Percentiles rank a stretch among this genome's conserved stretches.
Evolutionary conservation across 2,113 vertebrate species (phyloP).

Genomic region (Mus pahari): DNA sequence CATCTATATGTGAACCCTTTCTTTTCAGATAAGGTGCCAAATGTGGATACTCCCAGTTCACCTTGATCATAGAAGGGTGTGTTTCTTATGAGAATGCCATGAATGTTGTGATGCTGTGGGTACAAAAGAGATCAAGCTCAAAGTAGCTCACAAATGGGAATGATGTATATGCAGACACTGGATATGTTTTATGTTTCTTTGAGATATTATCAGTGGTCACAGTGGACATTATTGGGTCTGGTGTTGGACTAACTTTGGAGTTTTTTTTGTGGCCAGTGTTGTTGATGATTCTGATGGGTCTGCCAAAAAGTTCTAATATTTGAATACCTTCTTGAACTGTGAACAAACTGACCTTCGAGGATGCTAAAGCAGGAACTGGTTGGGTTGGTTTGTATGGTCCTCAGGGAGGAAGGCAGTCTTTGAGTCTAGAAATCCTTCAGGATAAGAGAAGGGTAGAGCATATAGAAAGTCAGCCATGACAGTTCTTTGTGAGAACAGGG

Average conservation of each 20-base stretch:
- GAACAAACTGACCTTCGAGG: background rate
- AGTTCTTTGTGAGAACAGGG: background rate
- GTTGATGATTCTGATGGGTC: background rate
- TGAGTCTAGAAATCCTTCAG: background rate
- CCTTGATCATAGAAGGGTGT: background rate
- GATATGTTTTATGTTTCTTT: background rate
- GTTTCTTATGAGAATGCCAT: rapidly evolving
- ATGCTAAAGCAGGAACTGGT: background rate
- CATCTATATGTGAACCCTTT: background rate
- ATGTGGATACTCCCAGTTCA: background rate
- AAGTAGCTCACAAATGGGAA: background rate
- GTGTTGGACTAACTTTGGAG: background rate
- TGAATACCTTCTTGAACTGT: background rate
- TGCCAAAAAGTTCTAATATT: background rate
- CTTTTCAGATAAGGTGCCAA: background rate
- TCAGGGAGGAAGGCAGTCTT: background rate
- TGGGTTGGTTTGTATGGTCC: background rate
- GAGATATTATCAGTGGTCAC: rapidly evolving
- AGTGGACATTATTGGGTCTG: background rate
- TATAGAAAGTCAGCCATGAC: background rate
- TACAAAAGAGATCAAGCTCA: background rate
- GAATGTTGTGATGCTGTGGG: background rate
- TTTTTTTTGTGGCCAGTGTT: background rate
- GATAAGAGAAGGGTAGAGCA: background rate
- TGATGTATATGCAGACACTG: background rate